Base-by-base conservation (phyloP, 1,140 invertebrate genomes). In the Maconellicoccus hirsutus region DNA sequence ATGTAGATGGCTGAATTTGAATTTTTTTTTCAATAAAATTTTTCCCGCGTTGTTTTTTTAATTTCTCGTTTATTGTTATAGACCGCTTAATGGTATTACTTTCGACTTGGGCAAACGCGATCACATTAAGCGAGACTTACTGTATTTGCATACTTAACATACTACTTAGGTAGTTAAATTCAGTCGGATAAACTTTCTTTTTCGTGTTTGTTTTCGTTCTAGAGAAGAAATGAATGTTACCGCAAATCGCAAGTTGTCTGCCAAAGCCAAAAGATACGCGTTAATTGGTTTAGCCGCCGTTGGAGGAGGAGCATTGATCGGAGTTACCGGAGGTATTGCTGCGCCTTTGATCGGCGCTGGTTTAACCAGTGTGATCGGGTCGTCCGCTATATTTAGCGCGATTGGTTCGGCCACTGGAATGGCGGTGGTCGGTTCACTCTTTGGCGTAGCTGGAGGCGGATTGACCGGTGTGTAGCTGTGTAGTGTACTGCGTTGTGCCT, bases 391-490 rank as follows among this genome's bases (percentile, higher is more conserved):
- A 70, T 83, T 86, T 52, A 84, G 85, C 21, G 84, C 82, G 12
- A 77, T 88, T 2, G 82, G 84, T 10, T 82, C 84, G 10, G 80
- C 82, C 33, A 83, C 85, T 25, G 87, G 87, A 19, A 80, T 84
- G 8, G 86, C 86, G 27, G 81, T 88, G 38, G 83, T 88, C 70
- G 86, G 86, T 2, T 87, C 86, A 1, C 76, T 89, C 63, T 88
- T 89, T 80, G 86, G 86, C 39, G 84, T 86, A 7, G 86, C 87
- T 72, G 87, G 87, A 27, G 86, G 86, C 70, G 86, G 86, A 38
- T 77, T 88, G 19, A 83, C 85, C 75, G 85, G 85, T 84, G 12
- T 6, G 4, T 33, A 33, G 29, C 29, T 33, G 29, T n/a, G n/a
- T n/a, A n/a, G n/a, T n/a, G n/a, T n/a, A n/a, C n/a, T n/a, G n/a